Conservation (phyloP, 2,113 vertebrate genomes). For the Orycteropus afer region DNA sequence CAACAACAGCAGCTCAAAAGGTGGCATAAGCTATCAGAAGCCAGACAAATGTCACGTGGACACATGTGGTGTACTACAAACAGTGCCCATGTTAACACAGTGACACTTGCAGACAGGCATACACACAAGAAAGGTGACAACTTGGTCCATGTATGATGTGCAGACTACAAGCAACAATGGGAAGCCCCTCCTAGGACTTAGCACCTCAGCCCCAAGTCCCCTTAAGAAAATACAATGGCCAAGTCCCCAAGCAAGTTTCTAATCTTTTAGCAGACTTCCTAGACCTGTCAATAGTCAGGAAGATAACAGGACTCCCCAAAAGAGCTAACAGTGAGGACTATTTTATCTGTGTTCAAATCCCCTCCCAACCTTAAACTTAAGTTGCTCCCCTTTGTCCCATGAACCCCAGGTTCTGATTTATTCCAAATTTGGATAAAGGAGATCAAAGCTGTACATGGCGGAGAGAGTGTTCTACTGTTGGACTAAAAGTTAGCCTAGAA, state of each 20-base stretch:
- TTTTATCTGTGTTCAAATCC: background rate
- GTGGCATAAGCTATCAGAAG: background rate
- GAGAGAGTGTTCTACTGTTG: background rate
- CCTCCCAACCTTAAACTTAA: background rate
- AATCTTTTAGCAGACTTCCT: background rate
- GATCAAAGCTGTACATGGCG: background rate
- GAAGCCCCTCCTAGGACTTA: background rate
- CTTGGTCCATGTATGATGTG: background rate
- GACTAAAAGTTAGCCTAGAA: background rate
- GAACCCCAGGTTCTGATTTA: background rate
- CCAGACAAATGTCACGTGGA: background rate
- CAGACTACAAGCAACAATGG: background rate
- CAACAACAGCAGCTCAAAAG: background rate
- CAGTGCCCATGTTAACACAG: background rate
- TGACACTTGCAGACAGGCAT: background rate
- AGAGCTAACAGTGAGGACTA: background rate
- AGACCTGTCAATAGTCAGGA: background rate
- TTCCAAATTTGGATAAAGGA: background rate
- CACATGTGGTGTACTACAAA: background rate
- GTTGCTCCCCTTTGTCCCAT: background rate
- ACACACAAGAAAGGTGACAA: no score
- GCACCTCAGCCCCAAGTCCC: background rate
- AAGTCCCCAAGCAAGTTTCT: background rate
- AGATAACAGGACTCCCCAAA: background rate
- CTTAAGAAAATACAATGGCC: background rate